Evolutionary conservation across 2,113 vertebrate species (phyloP), one percentile per base, ranked within the genome.

Genomic region (Apistogramma diplotaenia): DNA sequence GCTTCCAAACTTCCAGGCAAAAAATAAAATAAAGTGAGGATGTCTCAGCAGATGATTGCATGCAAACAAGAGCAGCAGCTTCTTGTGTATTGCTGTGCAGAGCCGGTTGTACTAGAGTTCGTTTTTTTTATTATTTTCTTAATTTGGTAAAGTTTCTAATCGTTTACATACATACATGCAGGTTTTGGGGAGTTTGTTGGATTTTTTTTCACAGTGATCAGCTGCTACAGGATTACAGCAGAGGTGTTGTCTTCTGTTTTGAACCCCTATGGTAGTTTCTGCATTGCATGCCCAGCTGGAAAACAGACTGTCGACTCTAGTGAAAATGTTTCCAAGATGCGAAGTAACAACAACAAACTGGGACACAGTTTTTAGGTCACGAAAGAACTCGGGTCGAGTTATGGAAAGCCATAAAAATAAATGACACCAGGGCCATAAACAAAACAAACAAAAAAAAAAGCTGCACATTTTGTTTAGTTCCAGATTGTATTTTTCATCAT

Each of bases 371-470:
- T 81, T 71, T 59, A 61, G 76, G 55, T 84, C 73, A 82, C 74
- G 83, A 78, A 85, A 77, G 62, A 83, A 57, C 60, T 76, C 6
- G 27, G 62, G 40, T 70, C 25, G 27, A 57, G 58, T 70, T 79
- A 60, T 83, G 62, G 75, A 86, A 84, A 84, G 78, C 60, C 62
- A 70, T 78, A 58, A 55, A 55, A 80, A 75, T 29, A 67, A 67
- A 67, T 70, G 29, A 70, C 25, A 70, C 40, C 25, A 49, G 19
- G 62, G 23, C 62, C 43, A 49, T 4, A 43, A 43, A 70, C 49
- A 70, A 11, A 23, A 46, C 4, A 35, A 35, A 35, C 1, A 35
- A 27, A 25, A 67, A 46, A 51, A 46, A 29, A 70, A n/a, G 43
- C 16, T 70, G 40, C 62, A 70, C 62, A 49, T 70, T 67, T 67